Conservation (phyloP, 2,888 invertebrate species). For the Euzophera pinguis region DNA sequence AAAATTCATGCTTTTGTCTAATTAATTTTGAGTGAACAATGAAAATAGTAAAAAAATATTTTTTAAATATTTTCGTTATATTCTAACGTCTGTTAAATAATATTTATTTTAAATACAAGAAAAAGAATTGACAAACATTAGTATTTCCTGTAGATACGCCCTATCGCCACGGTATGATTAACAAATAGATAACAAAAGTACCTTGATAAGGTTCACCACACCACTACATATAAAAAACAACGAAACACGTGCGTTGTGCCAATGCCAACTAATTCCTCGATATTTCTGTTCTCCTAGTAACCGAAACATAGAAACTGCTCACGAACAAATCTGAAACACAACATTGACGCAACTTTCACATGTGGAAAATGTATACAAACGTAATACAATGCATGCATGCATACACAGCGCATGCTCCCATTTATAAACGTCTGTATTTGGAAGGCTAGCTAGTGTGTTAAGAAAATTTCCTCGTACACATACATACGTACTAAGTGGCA, state of each 20-base stretch:
- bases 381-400: conserved; percentile 43
- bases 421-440: conserved; percentile 41
- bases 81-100: no score
- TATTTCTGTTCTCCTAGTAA: conserved; percentile 55
- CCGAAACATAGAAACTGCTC: conserved; percentile 64
- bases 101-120: neutral
- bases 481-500: conserved; percentile 54
- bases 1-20: neutral
- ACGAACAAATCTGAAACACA: conserved; percentile 63
- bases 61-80: no score
- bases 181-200: no score
- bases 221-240: conserved; percentile 12
- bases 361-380: conserved; percentile 59
- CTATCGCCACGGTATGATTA: conserved; percentile 19
- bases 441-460: conserved; percentile 40
- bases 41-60: neutral
- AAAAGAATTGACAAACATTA: neutral
- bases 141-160: conserved; percentile 20
- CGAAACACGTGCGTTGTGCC: conserved; percentile 34
- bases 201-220: no score
- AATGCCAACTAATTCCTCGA: conserved; percentile 36
- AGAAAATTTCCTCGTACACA: conserved; percentile 62
- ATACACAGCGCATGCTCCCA: conserved; percentile 45
- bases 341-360: conserved; percentile 53
- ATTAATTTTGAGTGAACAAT: neutral